Conservation (phyloP, 2,888 invertebrate species). For the Dinocampus coccinellae region DNA sequence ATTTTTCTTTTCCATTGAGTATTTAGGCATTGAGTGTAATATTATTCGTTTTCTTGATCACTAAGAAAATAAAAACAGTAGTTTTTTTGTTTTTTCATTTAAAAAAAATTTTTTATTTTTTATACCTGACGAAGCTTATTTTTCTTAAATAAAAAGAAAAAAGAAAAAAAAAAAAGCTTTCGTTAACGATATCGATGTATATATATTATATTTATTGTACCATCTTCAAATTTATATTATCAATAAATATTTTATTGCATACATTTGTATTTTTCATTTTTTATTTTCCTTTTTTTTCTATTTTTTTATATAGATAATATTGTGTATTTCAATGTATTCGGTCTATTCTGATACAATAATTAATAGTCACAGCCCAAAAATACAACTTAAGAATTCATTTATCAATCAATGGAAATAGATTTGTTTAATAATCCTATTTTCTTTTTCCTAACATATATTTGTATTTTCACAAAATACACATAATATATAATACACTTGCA, state of each 20-base stretch:
- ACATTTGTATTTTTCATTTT: too few relatives aligned
- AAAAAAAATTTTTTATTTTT: too few relatives aligned
- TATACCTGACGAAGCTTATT: too few relatives aligned
- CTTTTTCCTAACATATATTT: not conserved
- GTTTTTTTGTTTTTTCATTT: not conserved
- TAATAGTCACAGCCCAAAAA: slow-evolving; percentile 1
- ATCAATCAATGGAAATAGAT: not conserved
- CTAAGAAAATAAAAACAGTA: slow-evolving; percentile 40
- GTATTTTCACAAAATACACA: not conserved
- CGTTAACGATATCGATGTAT: slow-evolving; percentile 29
- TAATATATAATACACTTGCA: not conserved
- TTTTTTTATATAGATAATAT: too few relatives aligned
- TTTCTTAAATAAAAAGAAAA: too few relatives aligned
- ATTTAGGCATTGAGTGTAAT: slow-evolving; percentile 43
- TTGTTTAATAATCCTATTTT: too few relatives aligned
- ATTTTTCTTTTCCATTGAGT: slow-evolving; percentile 29
- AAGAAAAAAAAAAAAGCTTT: slow-evolving; percentile 9
- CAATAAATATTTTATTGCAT: not conserved
- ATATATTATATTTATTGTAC: slow-evolving; percentile 5
- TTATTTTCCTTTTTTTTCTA: too few relatives aligned
- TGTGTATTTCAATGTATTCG: not conserved
- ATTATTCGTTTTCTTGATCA: slow-evolving; percentile 46
- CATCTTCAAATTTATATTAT: not conserved
- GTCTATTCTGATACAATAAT: not conserved
- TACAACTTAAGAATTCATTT: not conserved